Evolutionary conservation across 23 tunicate species (phyloP).

Genomic region (Trididemnum nubilum): DNA sequence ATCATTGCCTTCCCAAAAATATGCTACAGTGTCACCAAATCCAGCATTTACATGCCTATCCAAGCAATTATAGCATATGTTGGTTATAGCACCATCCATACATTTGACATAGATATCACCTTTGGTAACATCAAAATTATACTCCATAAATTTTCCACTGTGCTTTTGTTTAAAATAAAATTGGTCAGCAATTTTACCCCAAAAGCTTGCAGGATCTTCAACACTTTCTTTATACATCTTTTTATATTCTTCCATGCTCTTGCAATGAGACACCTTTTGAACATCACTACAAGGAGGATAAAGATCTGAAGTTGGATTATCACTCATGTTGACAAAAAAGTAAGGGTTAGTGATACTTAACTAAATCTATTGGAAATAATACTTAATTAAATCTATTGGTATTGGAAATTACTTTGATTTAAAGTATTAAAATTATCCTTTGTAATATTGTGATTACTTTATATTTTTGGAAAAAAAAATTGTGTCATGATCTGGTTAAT

Average conservation of each 20-base stretch:
- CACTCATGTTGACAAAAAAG: slow-evolving; percentile 15
- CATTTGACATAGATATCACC: slow-evolving; percentile 80
- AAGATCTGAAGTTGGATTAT: not conserved
- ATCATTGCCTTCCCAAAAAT: slow-evolving; percentile 95
- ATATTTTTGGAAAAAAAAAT: too few species aligned
- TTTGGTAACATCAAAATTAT: slow-evolving; percentile 64
- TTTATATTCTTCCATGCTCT: slow-evolving; percentile 64
- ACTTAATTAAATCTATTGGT: too few species aligned
- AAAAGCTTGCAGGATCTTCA: slow-evolving; percentile 71
- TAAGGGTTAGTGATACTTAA: not conserved
- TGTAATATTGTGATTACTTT: too few species aligned
- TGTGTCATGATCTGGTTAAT: too few species aligned
- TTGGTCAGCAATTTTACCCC: slow-evolving; percentile 65
- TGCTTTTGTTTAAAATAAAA: slow-evolving; percentile 65
- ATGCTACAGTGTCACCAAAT: slow-evolving; percentile 71
- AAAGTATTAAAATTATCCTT: too few species aligned
- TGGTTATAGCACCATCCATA: slow-evolving; percentile 76
- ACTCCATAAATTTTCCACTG: slow-evolving; percentile 63
- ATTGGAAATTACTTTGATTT: too few species aligned
- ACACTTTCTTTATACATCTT: slow-evolving; percentile 72
- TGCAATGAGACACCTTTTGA: slow-evolving; percentile 60
- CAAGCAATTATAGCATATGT: slow-evolving; percentile 90
- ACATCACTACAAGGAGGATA: slow-evolving; percentile 39
- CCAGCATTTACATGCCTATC: slow-evolving; percentile 81
- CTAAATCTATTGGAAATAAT: not conserved